Base-by-base conservation (phyloP, 2,797 vertebrate species). In the Parambassis ranga region DNA sequence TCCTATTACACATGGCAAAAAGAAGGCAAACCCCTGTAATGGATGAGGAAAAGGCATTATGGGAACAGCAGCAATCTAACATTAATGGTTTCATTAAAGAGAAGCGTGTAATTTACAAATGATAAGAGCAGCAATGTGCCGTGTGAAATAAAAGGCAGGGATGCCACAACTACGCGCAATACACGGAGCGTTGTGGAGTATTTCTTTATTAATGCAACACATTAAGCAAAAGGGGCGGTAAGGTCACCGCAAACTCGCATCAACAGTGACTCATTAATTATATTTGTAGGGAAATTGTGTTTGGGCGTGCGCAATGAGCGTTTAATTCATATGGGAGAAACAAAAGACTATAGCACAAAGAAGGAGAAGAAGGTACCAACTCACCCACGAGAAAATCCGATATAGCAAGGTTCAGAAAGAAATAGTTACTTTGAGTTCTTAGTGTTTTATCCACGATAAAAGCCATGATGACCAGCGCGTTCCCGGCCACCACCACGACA, bases 321-420 rank as follows among this genome's bases (percentile, higher is more conserved):
- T 33, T 44, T 63, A 16, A 64, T 56, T 58, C 23, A 64, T 1
- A n/a, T 7, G n/a, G 14, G 18, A 7, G 10, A 48, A 63, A 69
- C 71, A 79, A 66, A 39, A 38, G 23, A 11, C 11, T 14, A 33
- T 16, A 5, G 15, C 10, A 15, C 7, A 20, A n/a, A 19, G 52
- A 44, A 7, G 22, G 26, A 42, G 61, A 41, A 3, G 18, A 15
- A 8, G 31, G 9, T 27, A 42, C n/a, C 51, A 77, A 91, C 95
- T 92, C 88, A 95, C 94, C 95, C 64, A 96, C 93, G 7, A 95
- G 93, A 75, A 96, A 95, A 89, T 96, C 95, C 10, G 95, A 94
- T 74, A 97, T 93, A 1, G 95, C 95, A 64, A 98, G 91, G 68
- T 97, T 98, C 38, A 98, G 92, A 71, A 96, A 95, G 89, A 93